phyloP scores from a whole-genome alignment of 2,113 vertebrate genomes.

The Sceloporus undulatus region DNA sequence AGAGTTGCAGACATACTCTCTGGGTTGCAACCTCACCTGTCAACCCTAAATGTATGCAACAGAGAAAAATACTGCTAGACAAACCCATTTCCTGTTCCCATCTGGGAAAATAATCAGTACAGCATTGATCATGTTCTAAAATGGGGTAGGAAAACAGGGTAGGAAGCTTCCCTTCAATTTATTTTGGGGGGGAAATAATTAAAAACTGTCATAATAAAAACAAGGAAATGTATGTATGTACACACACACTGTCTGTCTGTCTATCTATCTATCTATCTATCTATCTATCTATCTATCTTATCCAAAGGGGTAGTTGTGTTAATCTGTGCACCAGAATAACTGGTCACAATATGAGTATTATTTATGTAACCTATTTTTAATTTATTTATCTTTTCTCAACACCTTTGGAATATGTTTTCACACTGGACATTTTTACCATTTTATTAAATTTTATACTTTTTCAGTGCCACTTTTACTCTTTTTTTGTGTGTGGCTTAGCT shows the following conservation, averaged over 20 bases:
- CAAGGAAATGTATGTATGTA: no score
- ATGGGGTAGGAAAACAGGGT: not conserved
- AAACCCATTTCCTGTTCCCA: not conserved
- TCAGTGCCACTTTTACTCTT: not conserved
- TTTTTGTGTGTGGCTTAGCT: not conserved
- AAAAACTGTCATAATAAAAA: no score
- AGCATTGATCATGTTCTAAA: not conserved
- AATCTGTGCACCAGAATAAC: not conserved
- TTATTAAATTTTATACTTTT: not conserved
- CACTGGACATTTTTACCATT: not conserved
- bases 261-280: no score
- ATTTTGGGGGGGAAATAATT: accelerated
- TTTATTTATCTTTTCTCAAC: not conserved
- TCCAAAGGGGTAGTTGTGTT: no score
- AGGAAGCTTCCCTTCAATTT: not conserved
- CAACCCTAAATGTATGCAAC: not conserved
- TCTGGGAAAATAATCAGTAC: not conserved
- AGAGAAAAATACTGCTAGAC: no score
- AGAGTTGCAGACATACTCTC: not conserved
- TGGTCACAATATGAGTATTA: no score
- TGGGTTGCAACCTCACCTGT: not conserved
- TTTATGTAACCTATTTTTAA: not conserved
- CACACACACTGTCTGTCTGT: no score
- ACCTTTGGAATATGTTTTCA: not conserved
- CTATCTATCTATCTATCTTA: not conserved